Base-by-base conservation (phyloP, 1,140 invertebrate species). In the Idris sp. region DNA sequence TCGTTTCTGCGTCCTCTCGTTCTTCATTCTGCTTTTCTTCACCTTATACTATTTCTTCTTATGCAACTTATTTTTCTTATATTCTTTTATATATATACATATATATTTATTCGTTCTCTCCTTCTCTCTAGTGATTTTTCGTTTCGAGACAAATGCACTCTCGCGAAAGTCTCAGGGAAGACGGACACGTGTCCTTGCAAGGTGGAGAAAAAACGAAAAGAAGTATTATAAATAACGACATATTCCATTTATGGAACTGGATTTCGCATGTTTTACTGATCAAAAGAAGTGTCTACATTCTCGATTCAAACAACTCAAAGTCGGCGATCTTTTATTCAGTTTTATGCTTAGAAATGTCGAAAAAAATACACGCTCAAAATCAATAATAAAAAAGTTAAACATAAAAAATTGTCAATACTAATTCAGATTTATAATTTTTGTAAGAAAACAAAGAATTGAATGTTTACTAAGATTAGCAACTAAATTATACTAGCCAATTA, bases 161-260 rank as follows among this genome's bases (percentile, higher is more conserved):
- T 65, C 38, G 48, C 65, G 54, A 75, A 75, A 69, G 73, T n/a
- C n/a, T 56, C 53, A 35, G 49, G 48, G 64, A 64, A 72, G 56
- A 67, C 68, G 26, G 61, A 14, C 59, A 62, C 53, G 71, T 77
- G 75, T 77, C 76, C 76, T 77, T 77, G 76, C 71, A 74, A 74
- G 75, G 71, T 77, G 76, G 54, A 74, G 48, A 61, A 71, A 65
- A 71, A 67, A 54, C 33, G 35, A 71, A 71, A 64, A 54, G 16
- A 67, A 65, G 65, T 40, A 58, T 59, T 48, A 76, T 71, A 76
- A 76, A 69, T 71, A 71, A 76, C 54, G 53, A 71, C 61, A 65
- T 71, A 61, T 74, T 69, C 72, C 64, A 68, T 64, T 62, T 74
- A 64, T 68, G 56, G 72, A 74, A 74, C 58, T 74, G 58, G 72